Conservation (phyloP, 2,797 vertebrate species). For the Gambusia yucatana region DNA sequence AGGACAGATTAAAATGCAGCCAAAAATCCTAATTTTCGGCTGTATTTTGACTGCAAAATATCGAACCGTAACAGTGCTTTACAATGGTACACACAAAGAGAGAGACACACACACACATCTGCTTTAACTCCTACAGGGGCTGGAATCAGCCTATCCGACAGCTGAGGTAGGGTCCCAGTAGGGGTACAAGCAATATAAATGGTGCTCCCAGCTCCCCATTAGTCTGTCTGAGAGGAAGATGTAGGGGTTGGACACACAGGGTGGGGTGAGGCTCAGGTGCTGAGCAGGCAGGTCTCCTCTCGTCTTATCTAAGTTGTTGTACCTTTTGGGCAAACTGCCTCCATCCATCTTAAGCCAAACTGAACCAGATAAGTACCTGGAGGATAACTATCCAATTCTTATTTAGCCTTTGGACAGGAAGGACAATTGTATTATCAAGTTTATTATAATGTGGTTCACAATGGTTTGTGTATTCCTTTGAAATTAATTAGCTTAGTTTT, state of each 20-base stretch:
- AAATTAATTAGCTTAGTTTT: conserved; percentile 31
- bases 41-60: not conserved
- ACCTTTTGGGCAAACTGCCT: conserved; percentile 45
- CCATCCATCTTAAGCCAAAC: conserved; percentile 60
- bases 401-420: conserved; percentile 23
- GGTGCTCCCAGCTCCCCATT: conserved; percentile 58
- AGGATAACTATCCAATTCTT: conserved; percentile 52
- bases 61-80: not conserved
- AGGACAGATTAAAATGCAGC: not conserved
- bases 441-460: conserved; percentile 4
- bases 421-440: not conserved
- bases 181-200: conserved; percentile 66
- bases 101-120: conserved; percentile 26
- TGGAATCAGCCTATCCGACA: conserved; percentile 45
- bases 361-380: conserved; percentile 43
- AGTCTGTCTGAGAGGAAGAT: conserved; percentile 66
- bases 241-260: conserved; percentile 49
- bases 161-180: conserved; percentile 51
- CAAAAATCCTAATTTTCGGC: not conserved
- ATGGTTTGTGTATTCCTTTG: conserved; percentile 8
- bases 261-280: conserved; percentile 68
- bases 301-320: conserved; percentile 57
- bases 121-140: conserved; percentile 33
- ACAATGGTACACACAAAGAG: conserved; percentile 4
- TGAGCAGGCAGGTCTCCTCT: conserved; percentile 48